Evolutionary conservation across 2,797 vertebrate species (phyloP), one percentile per base, ranked within the genome.

Genomic region (Rhinoraja longicauda): DNA sequence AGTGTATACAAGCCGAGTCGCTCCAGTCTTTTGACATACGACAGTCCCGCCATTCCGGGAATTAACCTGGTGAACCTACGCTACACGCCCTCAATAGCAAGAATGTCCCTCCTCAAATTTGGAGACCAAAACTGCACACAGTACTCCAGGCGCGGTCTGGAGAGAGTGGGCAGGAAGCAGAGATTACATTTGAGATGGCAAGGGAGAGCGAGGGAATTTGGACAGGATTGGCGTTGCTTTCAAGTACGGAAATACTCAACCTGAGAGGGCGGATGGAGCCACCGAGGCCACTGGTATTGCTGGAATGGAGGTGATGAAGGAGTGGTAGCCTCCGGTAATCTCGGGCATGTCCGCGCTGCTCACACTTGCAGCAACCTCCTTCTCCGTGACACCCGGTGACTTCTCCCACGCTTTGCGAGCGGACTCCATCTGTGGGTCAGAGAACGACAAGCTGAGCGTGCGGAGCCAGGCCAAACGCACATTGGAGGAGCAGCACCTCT

Each of bases 401-500:
- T 93, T 93, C 32, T 93, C 92, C 92, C 92, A 93, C 0, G 92
- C 92, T 76, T 93, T 93, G 15, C 92, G 92, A 75, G 92, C 92
- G 57, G 92, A 93, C 67, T 93, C 92, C 92, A 93, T 93, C 92
- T 93, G 70, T 57, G 36, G 21, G n/a, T n/a, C 19, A 67, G 84
- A 88, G n/a, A 67, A 64, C 13, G 5, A 62, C 17, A 32, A 62
- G 15, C 5, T n/a, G n/a, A n/a, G n/a, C n/a, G n/a, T n/a, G n/a
- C n/a, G 7, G n/a, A 67, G 36, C 62, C 84, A 36, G 21, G 19
- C n/a, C 59, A 67, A 3, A 53, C 45, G 45, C 45, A 53, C 0
- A 5, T 53, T 53, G 45, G 4, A 53, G 45, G 45, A 4, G 4
- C 45, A 45, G 45, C 45, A 5, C 45, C 45, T 53, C 45, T 53